Evolutionary conservation across 2,888 invertebrate species (phyloP).

Genomic region (Petrolisthes cinctipes): DNA sequence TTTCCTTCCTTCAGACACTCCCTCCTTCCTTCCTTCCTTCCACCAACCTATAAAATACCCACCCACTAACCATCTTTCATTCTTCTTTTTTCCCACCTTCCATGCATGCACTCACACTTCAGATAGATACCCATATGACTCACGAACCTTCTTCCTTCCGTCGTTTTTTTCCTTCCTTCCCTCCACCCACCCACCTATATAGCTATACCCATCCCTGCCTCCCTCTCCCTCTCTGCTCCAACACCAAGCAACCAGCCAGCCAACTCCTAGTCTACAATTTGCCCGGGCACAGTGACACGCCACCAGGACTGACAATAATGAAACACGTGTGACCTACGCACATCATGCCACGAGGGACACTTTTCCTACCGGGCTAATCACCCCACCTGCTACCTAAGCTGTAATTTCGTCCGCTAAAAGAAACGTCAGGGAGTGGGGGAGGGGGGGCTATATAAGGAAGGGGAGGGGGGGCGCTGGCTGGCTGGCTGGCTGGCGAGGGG

Average conservation of each 20-base stretch:
- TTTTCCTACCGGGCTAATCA: constrained; percentile 35
- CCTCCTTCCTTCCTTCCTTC: too few species aligned
- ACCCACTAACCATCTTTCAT: too few species aligned
- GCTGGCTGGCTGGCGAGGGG: too few species aligned
- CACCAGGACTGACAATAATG: constrained; percentile 24
- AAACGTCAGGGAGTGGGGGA: too few species aligned
- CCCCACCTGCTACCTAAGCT: constrained; percentile 38
- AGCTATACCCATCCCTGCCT: background rate
- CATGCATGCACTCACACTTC: too few species aligned
- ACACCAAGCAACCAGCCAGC: background rate
- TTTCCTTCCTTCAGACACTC: too few species aligned
- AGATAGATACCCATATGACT: too few species aligned
- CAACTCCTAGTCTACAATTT: background rate
- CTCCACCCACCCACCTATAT: background rate
- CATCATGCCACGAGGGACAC: constrained; percentile 20
- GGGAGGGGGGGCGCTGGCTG: too few species aligned
- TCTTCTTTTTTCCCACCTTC: too few species aligned
- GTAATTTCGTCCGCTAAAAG: constrained; percentile 37
- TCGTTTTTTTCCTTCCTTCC: background rate
- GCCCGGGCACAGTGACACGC: constrained; percentile 27
- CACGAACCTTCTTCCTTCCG: background rate
- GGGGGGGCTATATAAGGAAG: too few species aligned
- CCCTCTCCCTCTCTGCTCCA: background rate
- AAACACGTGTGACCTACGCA: constrained; percentile 32
- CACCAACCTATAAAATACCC: too few species aligned